Conservation (phyloP, 2,888 invertebrate species). For the Caenorhabditis japonica region DNA sequence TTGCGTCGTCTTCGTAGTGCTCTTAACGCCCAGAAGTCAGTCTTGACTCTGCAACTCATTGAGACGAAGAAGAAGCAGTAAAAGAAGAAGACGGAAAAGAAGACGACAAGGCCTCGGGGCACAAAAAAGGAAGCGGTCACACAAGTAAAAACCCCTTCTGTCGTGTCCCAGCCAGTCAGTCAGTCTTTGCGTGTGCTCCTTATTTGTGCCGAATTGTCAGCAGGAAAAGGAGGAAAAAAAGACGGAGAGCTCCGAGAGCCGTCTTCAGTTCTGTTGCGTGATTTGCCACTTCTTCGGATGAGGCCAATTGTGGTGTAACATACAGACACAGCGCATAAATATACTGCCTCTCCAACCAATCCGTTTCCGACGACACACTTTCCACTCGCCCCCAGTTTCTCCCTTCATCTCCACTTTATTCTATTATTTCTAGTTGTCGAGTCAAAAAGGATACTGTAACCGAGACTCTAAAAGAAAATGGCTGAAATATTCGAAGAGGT, state of each 20-base stretch:
- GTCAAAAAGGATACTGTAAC: conserved; percentile 32
- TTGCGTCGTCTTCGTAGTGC: conserved; percentile 32
- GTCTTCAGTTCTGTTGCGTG: conserved; percentile 47
- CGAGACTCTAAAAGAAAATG: conserved; percentile 21
- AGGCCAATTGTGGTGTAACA: conserved; percentile 57
- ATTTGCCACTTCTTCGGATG: conserved; percentile 54
- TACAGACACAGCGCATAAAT: conserved; percentile 45
- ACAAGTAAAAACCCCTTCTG: conserved; percentile 39
- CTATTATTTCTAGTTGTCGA: conserved; percentile 16
- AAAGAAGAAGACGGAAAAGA: conserved; percentile 11
- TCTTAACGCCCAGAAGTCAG: conserved; percentile 52
- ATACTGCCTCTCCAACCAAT: conserved; percentile 49
- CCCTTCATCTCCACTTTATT: conserved; percentile 11
- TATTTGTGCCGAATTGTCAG: conserved; percentile 52
- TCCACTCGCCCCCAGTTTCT: conserved; percentile 8
- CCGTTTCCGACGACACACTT: conserved; percentile 28
- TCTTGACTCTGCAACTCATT: conserved; percentile 47
- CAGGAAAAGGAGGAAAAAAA: conserved; percentile 22
- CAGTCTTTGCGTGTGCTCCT: conserved; percentile 32
- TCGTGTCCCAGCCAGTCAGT: conserved; percentile 38
- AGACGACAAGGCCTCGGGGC: conserved; percentile 20
- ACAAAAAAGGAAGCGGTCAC: conserved; percentile 40
- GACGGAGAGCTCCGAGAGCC: conserved; percentile 23
- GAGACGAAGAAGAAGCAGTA: too few relatives aligned
- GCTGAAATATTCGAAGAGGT: conserved; percentile 56